These are phyloP conservation scores for Dasypolia templi DNA, from an alignment of 2,888 invertebrate species.

Conservation along the genomic window DNA sequence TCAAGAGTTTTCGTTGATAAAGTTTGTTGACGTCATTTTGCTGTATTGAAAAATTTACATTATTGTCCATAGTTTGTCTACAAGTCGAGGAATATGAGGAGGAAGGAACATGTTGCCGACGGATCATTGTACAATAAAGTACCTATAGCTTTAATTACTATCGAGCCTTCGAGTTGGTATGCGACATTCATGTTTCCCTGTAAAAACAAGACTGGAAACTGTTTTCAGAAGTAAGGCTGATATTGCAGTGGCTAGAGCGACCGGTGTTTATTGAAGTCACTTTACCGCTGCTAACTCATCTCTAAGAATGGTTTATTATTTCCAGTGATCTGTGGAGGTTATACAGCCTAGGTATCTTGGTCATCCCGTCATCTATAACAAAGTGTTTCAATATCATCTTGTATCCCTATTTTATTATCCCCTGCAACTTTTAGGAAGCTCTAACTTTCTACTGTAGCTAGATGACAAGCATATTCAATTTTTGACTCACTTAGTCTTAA, in stretches of 20 bases:
- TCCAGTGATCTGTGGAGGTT: neutral
- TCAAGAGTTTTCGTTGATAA: no score
- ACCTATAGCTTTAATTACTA: slow-evolving; percentile 9
- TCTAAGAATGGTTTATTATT: neutral
- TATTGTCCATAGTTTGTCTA: slow-evolving; percentile 27
- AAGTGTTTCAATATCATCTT: neutral
- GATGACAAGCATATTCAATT: neutral
- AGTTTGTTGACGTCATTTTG: neutral
- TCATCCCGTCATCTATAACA: neutral
- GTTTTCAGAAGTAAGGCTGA: slow-evolving; percentile 21
- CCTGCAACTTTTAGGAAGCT: neutral
- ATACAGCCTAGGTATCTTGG: neutral
- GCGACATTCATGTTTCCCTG: slow-evolving; percentile 36
- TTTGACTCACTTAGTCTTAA: neutral
- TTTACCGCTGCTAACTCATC: neutral
- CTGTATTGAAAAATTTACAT: neutral
- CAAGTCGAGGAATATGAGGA: slow-evolving; percentile 31
- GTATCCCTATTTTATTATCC: no score
- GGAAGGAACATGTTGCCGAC: slow-evolving; percentile 12
- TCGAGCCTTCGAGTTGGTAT: slow-evolving; percentile 10
- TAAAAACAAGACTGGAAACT: slow-evolving; percentile 25
- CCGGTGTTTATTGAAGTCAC: neutral
- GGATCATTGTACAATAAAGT: slow-evolving; percentile 29
- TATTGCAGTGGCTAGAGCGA: neutral
- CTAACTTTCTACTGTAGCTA: neutral